Conservation (phyloP, 2,888 invertebrate genomes). For the Campaea margaritaria region DNA sequence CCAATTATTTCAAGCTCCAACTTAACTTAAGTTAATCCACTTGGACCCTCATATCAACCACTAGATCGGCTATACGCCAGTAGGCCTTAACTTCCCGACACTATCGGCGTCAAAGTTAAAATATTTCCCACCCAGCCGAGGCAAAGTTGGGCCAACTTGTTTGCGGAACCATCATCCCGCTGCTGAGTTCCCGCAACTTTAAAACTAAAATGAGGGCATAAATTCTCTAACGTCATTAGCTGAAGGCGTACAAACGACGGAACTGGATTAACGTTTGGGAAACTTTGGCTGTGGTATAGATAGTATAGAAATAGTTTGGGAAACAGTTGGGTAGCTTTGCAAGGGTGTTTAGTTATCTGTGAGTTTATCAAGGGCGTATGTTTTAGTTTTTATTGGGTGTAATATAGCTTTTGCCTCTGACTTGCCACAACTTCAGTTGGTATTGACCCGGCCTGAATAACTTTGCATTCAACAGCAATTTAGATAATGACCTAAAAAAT, state of each 20-base stretch:
- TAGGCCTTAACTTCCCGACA: neutral
- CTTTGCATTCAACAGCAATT: too few relatives aligned
- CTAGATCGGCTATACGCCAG: neutral
- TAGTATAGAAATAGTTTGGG: slow-evolving; percentile 35
- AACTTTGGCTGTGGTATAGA: slow-evolving; percentile 34
- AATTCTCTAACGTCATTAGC: slow-evolving; percentile 51
- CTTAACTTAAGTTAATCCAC: neutral
- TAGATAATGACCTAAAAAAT: too few relatives aligned
- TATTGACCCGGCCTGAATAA: too few relatives aligned
- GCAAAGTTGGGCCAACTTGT: slow-evolving; percentile 13
- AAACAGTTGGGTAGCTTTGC: slow-evolving; percentile 1
- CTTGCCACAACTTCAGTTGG: too few relatives aligned
- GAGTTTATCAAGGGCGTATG: neutral
- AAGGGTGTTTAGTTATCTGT: neutral
- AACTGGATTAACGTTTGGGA: slow-evolving; percentile 37
- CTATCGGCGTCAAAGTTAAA: slow-evolving; percentile 6
- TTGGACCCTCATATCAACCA: neutral
- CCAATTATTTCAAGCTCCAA: too few relatives aligned
- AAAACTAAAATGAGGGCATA: slow-evolving; percentile 54
- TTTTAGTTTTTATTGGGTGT: neutral
- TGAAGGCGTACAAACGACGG: slow-evolving; percentile 38
- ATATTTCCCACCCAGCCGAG: slow-evolving; percentile 3
- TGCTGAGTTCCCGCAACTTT: slow-evolving; percentile 38
- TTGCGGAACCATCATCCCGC: slow-evolving; percentile 8
- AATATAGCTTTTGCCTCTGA: too few relatives aligned